phyloP scores from a whole-genome alignment of 2,888 invertebrate species.

The Carcina quercana region DNA sequence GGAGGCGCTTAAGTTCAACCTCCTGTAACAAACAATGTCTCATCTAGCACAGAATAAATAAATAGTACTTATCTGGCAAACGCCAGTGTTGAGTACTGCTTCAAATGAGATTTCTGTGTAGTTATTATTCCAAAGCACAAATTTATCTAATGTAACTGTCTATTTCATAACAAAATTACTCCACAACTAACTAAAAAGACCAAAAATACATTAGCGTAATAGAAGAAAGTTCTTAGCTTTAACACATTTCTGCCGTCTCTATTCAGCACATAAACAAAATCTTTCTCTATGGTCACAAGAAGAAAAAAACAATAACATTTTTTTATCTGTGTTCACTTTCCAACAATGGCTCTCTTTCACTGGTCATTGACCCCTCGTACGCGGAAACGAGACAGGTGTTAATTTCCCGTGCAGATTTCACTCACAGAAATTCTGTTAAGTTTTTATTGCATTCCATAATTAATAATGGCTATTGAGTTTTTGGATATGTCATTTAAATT shows the following conservation, averaged over 20 bases:
- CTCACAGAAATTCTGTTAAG: slow-evolving; percentile 12
- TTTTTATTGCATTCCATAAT: slow-evolving; percentile 13
- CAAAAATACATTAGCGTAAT: background rate
- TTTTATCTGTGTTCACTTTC: slow-evolving; percentile 25
- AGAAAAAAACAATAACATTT: slow-evolving; percentile 15
- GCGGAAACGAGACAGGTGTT: slow-evolving; percentile 21
- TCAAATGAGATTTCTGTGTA: too few species aligned
- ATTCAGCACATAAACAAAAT: slow-evolving; percentile 1
- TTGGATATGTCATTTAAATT: too few species aligned
- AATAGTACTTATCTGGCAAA: too few species aligned
- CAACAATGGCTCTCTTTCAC: slow-evolving; percentile 16
- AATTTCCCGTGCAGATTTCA: slow-evolving; percentile 19
- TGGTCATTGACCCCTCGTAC: slow-evolving; percentile 21
- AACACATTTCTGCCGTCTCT: background rate
- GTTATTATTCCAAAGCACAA: too few species aligned
- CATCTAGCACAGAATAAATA: too few species aligned
- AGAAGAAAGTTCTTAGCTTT: background rate
- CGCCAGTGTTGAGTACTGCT: too few species aligned
- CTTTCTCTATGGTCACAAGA: slow-evolving; percentile 6
- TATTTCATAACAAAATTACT: too few species aligned
- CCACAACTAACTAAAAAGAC: too few species aligned
- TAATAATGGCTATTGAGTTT: too few species aligned
- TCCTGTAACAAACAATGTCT: too few species aligned
- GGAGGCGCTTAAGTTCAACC: too few species aligned
- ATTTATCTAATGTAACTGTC: too few species aligned